Base-by-base conservation (phyloP, 2,888 invertebrate species). In the Melitaea athalia region DNA sequence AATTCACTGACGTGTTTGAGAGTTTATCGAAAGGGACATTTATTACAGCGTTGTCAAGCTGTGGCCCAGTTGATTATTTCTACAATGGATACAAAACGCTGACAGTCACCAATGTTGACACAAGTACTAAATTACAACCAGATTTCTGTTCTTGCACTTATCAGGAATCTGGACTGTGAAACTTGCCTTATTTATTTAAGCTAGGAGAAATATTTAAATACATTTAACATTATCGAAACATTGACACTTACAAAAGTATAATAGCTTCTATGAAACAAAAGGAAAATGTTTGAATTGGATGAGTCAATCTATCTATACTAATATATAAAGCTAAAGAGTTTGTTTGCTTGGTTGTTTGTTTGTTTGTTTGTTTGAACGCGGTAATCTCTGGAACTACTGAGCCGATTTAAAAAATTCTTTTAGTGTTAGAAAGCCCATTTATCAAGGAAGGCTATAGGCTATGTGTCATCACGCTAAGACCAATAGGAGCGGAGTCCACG, bases 81-180 rank as follows among this genome's bases (percentile, higher is more conserved):
- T 53, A 65, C 63, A 65, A 67, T 70, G 64, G 68, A 61, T 70
- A 68, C 65, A 70, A 66, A 66, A 66, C 63, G 55, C 53, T 52
- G 43, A 67, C 45, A 70, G 63, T 64, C 64, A 64, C 62, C 70
- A 17, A 62, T 42, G 64, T 70, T 67, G 64, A 67, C 70, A 64
- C 50, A 50, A 64, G 49, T 55, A 65, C 68, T 72, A 68, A 68
- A 70, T 65, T 68, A 72, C 66, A 60, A 69, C 69, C 63, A 69
- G 64, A 71, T 71, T 73, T 68, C 66, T 69, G 69, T 70, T 63
- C 62, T 61, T 63, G 63, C 63, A 60, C 68, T 50, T 73, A 71
- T 73, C 73, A 67, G 57, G 63, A 70, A 72, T 68, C 72, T 66
- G 68, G 61, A 68, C 68, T 60, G 59, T 11, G 64, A 57, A 49